These are phyloP conservation scores for Sigmodon hispidus DNA, from an alignment of 2,113 vertebrate genomes.

Conservation along the genomic window DNA sequence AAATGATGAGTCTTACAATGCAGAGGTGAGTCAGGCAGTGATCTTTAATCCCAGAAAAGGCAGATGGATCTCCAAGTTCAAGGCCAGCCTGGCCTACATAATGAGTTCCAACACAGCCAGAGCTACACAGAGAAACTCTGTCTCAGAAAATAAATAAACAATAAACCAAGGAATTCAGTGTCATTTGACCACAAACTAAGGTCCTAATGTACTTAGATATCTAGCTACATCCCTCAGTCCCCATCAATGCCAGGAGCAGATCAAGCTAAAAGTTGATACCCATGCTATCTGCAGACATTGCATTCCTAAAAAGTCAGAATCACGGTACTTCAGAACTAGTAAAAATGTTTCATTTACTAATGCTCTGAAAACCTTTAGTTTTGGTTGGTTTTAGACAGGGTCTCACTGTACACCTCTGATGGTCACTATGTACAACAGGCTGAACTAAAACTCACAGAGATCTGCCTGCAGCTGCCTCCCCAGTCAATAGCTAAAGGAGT, in stretches of 20 bases:
- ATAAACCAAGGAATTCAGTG: background rate
- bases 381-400: background rate
- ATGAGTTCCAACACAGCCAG: background rate
- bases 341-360: background rate
- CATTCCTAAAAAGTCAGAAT: background rate
- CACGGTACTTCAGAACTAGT: conserved; percentile 13
- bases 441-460: background rate
- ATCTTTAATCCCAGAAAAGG: background rate
- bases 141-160: background rate
- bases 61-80: background rate
- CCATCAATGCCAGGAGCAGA: background rate
- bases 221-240: background rate
- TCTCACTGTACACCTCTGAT: background rate
- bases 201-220: fast-evolving
- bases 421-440: background rate
- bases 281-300: background rate
- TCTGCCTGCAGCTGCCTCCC: background rate
- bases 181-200: background rate
- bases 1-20: background rate
- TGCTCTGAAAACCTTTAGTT: background rate
- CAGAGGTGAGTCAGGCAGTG: background rate
- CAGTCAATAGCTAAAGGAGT: background rate
- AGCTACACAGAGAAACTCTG: background rate
- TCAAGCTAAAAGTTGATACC: background rate
- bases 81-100: background rate